phyloP scores from a whole-genome alignment of 2,113 vertebrate species.

The Bubo bubo region DNA sequence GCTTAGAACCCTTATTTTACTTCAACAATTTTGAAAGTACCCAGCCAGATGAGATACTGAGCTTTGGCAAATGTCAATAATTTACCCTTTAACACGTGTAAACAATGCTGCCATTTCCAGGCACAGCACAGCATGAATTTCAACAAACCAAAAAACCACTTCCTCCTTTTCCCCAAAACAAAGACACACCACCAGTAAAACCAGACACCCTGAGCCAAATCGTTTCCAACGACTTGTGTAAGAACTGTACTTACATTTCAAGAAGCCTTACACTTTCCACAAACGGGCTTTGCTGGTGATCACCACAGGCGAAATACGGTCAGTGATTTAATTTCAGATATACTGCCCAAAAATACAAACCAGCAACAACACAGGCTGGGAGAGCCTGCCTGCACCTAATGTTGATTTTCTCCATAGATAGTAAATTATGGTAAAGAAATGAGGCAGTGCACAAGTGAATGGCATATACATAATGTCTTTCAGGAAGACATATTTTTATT shows the following conservation, averaged over 20 bases:
- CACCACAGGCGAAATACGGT: constrained; percentile 18
- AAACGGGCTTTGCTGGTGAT: background rate
- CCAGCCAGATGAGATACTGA: background rate
- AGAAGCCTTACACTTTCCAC: background rate
- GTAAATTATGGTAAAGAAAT: constrained; percentile 24
- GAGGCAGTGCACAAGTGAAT: background rate
- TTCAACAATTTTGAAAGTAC: background rate
- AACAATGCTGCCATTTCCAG: constrained; percentile 2
- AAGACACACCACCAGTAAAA: background rate
- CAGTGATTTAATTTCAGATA: constrained; percentile 24
- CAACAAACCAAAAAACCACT: background rate
- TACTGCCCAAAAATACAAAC: background rate
- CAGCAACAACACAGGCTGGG: background rate
- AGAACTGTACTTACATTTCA: background rate
- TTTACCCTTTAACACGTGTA: background rate
- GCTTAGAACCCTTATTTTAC: background rate
- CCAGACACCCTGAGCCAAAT: background rate
- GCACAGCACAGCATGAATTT: background rate
- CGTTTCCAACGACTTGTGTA: background rate
- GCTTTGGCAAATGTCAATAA: background rate
- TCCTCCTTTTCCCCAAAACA: background rate
- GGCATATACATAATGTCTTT: constrained; percentile 16
- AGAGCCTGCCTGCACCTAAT: constrained; percentile 24
- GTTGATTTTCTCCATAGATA: background rate
- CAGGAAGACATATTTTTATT: constrained; percentile 67